Base-by-base conservation (phyloP, 2,888 invertebrate species). In the Drosophila subquinaria region DNA sequence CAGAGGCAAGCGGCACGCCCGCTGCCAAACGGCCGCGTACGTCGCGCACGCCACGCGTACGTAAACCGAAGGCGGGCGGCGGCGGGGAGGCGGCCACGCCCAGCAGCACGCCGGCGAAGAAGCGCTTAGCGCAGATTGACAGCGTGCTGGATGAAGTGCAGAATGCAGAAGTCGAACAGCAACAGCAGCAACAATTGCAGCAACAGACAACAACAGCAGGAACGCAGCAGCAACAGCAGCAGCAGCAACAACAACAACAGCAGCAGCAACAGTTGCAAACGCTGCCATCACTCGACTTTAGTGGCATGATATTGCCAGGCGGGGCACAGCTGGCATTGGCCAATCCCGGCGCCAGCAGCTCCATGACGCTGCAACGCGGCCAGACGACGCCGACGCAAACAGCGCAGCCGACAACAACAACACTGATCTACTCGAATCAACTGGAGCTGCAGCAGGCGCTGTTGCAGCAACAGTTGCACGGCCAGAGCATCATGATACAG, bases 401-500 rank as follows among this genome's bases (percentile, higher is more conserved):
- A 0, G 59, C 77, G 13, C 79, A 74, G 15, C 82, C 82, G 5
- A 88, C 86, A 38, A 85, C 89, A 10, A 80, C 90, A 6, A 92
- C 91, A 35, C 76, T 92, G 40, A 92, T 92, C 67, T 92, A 92
- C 59, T 92, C 92, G 0, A 92, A 92, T 71, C 92, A 92, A 76
- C 82, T 92, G 71, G 92, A 92, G 65, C 71, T 92, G 75, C 92
- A 92, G 60, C 92, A 92, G 61, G 92, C 92, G 3, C 67, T 92
- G 72, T 57, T 92, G 57, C 92, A 92, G 66, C 92, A 92, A 36
- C 92, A 92, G 68, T 68, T 92, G 73, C 92, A 92, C 42, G 92
- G 92, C 5, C 92, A 92, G 63, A 92, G 91, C 73, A 92, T 92
- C 13, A 92, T 92, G 88, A 92, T 92, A 45, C 92, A 92, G 80